phyloP scores from a whole-genome alignment of 2,888 invertebrate species.

The Nomada fucata region DNA sequence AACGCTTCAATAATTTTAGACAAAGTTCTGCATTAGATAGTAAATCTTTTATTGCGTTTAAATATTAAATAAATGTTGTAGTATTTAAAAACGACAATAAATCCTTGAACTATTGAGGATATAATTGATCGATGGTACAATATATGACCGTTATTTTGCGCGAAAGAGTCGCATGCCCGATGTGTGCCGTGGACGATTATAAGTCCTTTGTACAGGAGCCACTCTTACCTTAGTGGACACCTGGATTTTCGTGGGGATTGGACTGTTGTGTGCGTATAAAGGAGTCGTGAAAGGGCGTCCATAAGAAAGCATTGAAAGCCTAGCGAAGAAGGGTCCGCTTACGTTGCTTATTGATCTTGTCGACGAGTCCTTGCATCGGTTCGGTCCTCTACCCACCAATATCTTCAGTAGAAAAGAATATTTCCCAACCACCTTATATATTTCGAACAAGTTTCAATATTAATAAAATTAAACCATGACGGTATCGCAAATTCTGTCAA shows the following conservation, averaged over 20 bases:
- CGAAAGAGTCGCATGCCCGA: background rate
- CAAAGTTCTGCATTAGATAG: no score
- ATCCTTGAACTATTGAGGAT: no score
- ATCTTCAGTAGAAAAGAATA: background rate
- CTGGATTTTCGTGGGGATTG: constrained; percentile 39
- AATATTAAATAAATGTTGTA: no score
- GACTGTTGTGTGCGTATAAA: constrained; percentile 21
- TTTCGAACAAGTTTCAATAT: background rate
- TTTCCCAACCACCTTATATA: background rate
- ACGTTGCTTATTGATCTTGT: constrained; percentile 75
- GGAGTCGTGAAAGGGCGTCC: constrained; percentile 59
- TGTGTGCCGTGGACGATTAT: background rate
- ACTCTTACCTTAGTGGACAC: constrained; percentile 24
- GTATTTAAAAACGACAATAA: no score
- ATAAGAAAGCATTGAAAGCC: constrained; percentile 67
- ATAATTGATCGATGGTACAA: background rate
- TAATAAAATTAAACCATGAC: background rate
- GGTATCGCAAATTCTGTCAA: background rate
- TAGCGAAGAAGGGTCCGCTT: constrained; percentile 70
- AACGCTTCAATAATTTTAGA: no score
- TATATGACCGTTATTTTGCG: background rate
- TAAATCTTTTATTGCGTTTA: no score
- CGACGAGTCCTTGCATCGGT: constrained; percentile 52
- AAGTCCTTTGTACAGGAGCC: background rate
- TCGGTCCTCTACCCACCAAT: constrained; percentile 8